phyloP scores from a whole-genome alignment of 2,797 vertebrate genomes.

The Chromobotia macracanthus region DNA sequence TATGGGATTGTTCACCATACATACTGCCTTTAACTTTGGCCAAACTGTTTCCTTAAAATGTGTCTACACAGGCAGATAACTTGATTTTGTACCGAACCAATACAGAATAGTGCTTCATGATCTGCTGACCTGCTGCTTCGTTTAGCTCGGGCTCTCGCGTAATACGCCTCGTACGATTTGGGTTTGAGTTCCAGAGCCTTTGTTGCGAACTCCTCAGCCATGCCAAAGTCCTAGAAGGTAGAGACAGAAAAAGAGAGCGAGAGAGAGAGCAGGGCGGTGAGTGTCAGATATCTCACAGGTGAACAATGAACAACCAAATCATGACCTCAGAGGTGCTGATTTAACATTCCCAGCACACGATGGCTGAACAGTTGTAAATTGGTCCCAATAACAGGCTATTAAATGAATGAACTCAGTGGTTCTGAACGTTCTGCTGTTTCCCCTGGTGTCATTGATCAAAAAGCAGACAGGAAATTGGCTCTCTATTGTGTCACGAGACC shows the following conservation, averaged over 20 bases:
- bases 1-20: too few relatives aligned
- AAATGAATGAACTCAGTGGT: constrained; percentile 43
- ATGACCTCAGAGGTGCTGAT: background rate
- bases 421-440: constrained; percentile 31
- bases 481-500: constrained; percentile 36
- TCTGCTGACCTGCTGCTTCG: constrained; percentile 92
- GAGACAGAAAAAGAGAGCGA: constrained; percentile 39
- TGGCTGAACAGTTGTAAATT: constrained; percentile 39
- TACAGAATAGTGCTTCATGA: background rate
- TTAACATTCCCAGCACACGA: constrained; percentile 28
- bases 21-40: too few relatives aligned
- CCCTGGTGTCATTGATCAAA: constrained; percentile 47
- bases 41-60: too few relatives aligned
- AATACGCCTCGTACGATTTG: constrained; percentile 95
- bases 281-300: background rate
- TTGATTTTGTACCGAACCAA: background rate
- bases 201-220: constrained; percentile 98
- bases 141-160: constrained; percentile 96
- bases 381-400: constrained; percentile 36
- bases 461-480: constrained; percentile 38
- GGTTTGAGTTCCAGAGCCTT: constrained; percentile 97
- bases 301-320: background rate
- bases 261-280: constrained; percentile 3
- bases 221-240: constrained; percentile 88
- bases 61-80: background rate